Evolutionary conservation across 2,113 vertebrate species (phyloP).

Genomic region (Mustelus asterias): DNA sequence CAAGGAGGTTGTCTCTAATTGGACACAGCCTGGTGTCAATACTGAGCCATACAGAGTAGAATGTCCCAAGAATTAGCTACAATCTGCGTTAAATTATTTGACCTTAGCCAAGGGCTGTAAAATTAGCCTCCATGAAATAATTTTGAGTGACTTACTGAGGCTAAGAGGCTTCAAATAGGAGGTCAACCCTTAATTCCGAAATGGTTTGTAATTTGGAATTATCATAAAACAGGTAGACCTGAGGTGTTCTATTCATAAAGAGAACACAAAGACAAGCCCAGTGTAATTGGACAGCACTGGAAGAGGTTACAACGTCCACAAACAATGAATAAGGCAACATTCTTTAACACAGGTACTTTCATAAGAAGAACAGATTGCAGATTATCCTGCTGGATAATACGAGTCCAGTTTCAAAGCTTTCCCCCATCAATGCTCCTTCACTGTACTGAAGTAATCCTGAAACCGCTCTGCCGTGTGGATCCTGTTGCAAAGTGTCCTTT

Average conservation of each 20-base stretch:
- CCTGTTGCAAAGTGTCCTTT: constrained; percentile 41
- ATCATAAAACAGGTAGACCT: background rate
- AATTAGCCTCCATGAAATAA: background rate
- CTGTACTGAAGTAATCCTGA: constrained; percentile 49
- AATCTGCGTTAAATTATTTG: background rate
- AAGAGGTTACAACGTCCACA: background rate
- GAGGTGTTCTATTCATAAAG: background rate
- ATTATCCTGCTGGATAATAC: constrained; percentile 36
- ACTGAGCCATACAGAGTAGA: background rate
- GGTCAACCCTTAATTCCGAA: background rate
- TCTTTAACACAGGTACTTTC: constrained; percentile 5
- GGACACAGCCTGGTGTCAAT: background rate
- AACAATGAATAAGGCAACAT: background rate
- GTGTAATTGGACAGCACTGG: background rate
- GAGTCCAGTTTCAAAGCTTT: constrained; percentile 53
- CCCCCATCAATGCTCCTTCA: constrained; percentile 46
- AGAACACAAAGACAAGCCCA: background rate
- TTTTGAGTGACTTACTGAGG: background rate
- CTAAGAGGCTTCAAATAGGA: background rate
- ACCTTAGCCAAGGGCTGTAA: background rate
- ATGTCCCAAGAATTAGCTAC: background rate
- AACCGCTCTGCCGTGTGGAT: constrained; percentile 38
- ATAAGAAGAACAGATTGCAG: constrained; percentile 11
- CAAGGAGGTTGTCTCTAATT: background rate
- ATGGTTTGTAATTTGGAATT: background rate